Base-by-base conservation (phyloP, 2,797 vertebrate species). In the Peromyscus melanophrys region DNA sequence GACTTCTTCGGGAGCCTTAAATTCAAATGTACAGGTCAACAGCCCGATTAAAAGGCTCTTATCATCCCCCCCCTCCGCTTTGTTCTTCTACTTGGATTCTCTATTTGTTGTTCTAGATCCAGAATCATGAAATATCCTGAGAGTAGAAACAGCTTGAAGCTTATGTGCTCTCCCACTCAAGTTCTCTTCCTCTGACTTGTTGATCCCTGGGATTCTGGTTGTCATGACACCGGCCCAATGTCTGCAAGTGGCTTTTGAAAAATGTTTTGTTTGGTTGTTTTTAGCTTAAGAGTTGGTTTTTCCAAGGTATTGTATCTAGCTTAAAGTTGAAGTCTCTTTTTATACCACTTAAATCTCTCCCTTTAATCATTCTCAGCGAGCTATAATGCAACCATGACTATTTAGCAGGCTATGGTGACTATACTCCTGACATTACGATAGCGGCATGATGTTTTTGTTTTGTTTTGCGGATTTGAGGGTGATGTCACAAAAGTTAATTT, bases 191-290 rank as follows among this genome's bases (percentile, higher is more conserved):
- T 95, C 49, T 55, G 63, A 93, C 3, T 93, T 95, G 90, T 55
- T 95, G 83, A 71, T 92, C 57, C 40, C 1, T 63, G 91, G 40
- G 49, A 95, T 91, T 97, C 83, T 97, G 73, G 73, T 86, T 89
- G 94, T 76, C 61, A 82, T 96, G 96, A 77, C 73, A 91, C 34
- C 37, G 52, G 93, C 43, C 63, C 6, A 21, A 17, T 83, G 8
- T 93, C 67, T 92, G 92, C 61, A 90, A 78, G 29, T 82, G 29
- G 19, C 52, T 94, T 95, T 63, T 92, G 7, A 14, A 91, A 96
- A 96, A 69, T 59, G 43, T 73, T 91, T 81, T 88, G 19, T 83
- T 61, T 88, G 34, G 0, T 40, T 93, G n/a, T 90, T 96, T 77
- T 95, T 67, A 55, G 13, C 21, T 19, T 11, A 34, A 80, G 6